These are phyloP conservation scores for Drosophila orosa DNA, from an alignment of 1,140 invertebrate species.

Conservation along the genomic window DNA sequence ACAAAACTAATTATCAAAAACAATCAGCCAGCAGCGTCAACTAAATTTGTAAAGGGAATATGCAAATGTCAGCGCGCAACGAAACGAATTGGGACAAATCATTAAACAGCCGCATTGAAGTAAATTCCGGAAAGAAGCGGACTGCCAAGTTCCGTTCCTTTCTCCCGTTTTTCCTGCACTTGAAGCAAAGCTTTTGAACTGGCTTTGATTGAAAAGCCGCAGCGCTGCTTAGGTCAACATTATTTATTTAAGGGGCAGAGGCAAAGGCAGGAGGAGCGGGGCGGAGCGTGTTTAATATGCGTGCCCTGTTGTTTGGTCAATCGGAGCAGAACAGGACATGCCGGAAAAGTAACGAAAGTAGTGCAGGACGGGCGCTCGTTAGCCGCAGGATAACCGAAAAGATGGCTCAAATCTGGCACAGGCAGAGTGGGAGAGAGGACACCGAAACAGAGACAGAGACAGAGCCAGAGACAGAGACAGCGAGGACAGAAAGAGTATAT, in stretches of 20 bases:
- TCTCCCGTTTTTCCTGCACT: constrained; percentile 40
- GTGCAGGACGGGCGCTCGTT: constrained; percentile 60
- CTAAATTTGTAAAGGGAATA: constrained; percentile 17
- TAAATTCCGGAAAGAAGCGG: not conserved
- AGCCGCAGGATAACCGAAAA: constrained; percentile 42
- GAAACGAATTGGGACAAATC: constrained; percentile 53
- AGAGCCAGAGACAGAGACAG: constrained; percentile 7
- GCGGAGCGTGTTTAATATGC: constrained; percentile 68
- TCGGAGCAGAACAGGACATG: constrained; percentile 69
- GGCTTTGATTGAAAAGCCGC: constrained; percentile 68
- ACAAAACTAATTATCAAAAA: constrained; percentile 66
- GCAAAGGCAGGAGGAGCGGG: not conserved
- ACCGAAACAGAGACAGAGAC: not conserved
- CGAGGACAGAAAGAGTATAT: constrained; percentile 31
- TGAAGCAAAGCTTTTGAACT: constrained; percentile 25
- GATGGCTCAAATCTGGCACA: constrained; percentile 55
- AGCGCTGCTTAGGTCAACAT: constrained; percentile 68
- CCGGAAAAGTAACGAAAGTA: constrained; percentile 49
- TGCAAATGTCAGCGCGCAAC: constrained; percentile 42
- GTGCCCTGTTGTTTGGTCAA: constrained; percentile 75
- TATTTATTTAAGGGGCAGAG: constrained; percentile 67
- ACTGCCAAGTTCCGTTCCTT: constrained; percentile 28
- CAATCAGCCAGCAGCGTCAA: constrained; percentile 41
- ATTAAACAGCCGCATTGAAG: constrained; percentile 54
- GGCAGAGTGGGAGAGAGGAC: constrained; percentile 17